Evolutionary conservation across 2,888 invertebrate species (phyloP), one percentile per base, ranked within the genome.

Genomic region (Asteroscopus sphinx): DNA sequence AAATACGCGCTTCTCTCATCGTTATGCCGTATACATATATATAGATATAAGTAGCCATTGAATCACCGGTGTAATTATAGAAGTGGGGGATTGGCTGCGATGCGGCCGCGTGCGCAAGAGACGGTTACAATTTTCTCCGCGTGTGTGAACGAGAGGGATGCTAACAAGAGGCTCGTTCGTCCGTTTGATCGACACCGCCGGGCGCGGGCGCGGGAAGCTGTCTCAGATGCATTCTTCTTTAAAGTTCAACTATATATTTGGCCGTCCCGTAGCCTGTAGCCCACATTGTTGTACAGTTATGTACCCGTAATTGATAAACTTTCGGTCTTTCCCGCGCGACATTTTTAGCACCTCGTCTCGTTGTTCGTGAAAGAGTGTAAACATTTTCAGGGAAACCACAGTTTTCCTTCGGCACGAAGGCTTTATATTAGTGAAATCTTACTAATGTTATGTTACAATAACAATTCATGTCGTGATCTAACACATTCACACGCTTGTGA

Each of bases 61-160:
- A 94, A 94, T 94, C 93, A 93, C 93, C 92, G 90, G 87, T 92
- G 93, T 94, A 94, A 94, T 94, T 94, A 94, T 94, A 94, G 93
- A 94, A 94, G 93, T 93, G 93, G 94, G 94, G 94, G 93, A 93
- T 93, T 93, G 93, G 93, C 92, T 93, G 92, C 89, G 93, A 89
- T 92, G 93, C 90, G 88, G 91, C 87, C 76, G 85, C 65, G 91
- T 78, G 85, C 58, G 88, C 85, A 69, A 63, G 83, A 84, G 90
- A 91, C 72, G 67, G 82, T 76, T 69, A 79, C 83, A 86, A 72
- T 77, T 77, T 67, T 67, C 58, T 53, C 67, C 71, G 68, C 46
- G 81, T 57, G 92, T 76, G 84, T 42, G 88, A 93, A 77, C 70
- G 85, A 83, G 93, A 93, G 77, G 81, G 85, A 76, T 73, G 91